A percentile compares a stretch with the other conserved stretches of the same genome.
These are phyloP conservation scores for Pemphigus obesinymphae DNA, from an alignment of 1,140 invertebrate genomes.

Conservation along the genomic window DNA sequence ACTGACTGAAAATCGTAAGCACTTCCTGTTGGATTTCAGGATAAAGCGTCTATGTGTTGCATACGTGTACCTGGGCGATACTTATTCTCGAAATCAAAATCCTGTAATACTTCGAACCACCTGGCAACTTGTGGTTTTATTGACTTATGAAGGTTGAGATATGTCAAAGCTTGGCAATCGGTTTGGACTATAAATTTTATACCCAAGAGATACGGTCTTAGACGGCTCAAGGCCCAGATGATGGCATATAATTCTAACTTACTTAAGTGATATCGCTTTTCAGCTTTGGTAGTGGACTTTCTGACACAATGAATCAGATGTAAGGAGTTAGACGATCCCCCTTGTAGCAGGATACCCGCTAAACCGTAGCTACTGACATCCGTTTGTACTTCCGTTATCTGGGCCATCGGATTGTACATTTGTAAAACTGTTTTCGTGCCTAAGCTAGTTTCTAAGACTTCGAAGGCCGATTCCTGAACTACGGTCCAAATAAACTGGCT, in stretches of 20 bases:
- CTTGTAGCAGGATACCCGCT: no score
- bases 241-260: neutral
- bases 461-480: no score
- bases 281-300: neutral
- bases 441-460: no score
- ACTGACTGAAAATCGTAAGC: no score
- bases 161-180: neutral
- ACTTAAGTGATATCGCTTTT: neutral
- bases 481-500: no score
- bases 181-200: neutral
- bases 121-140: conserved; percentile 36
- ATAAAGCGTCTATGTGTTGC: conserved; percentile 50
- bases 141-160: neutral
- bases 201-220: neutral
- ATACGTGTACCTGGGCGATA: conserved; percentile 45
- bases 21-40: no score
- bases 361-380: no score
- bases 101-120: conserved; percentile 49
- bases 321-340: no score
- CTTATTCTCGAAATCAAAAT: conserved; percentile 46
- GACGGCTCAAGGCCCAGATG: neutral
- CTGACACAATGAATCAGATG: no score
- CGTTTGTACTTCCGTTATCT: no score
- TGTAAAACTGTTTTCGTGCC: no score
- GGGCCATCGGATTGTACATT: no score